Percentiles rank a stretch among this genome's conserved stretches.
Evolutionary conservation across 2,797 vertebrate genomes (phyloP).

Genomic region (Nyctibius grandis): DNA sequence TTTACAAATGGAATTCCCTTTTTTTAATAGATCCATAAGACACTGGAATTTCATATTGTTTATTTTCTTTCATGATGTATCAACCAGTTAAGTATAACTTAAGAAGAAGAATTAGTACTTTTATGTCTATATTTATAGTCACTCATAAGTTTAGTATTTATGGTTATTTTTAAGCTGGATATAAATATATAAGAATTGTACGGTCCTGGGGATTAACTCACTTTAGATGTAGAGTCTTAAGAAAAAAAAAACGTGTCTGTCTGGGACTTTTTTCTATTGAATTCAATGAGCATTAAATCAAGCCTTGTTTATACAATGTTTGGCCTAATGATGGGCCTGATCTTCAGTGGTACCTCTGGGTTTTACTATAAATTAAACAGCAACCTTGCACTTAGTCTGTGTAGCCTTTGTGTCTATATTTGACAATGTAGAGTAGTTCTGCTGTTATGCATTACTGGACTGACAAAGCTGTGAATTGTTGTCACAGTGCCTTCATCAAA

Average conservation of each 20-base stretch:
- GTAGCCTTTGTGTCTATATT: not conserved
- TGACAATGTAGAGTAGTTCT: not conserved
- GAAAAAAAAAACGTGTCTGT: not conserved
- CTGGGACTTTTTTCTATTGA: not conserved
- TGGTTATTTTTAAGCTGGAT: not conserved
- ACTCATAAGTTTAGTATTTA: not conserved
- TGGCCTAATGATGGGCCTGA: not conserved
- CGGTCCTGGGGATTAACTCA: not conserved
- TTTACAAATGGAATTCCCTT: not conserved
- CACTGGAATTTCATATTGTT: not conserved
- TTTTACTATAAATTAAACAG: not conserved
- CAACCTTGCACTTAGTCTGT: not conserved
- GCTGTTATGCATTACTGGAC: not conserved
- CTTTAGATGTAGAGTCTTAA: not conserved
- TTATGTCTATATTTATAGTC: not conserved
- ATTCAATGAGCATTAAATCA: not conserved
- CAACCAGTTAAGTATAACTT: not conserved
- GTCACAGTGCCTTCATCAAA: not conserved
- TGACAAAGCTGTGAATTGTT: not conserved
- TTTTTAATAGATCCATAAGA: not conserved
- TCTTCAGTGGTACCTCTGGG: not conserved
- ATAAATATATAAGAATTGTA: not conserved
- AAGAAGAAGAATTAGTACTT: not conserved
- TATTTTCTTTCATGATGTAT: not conserved
- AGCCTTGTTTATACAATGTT: conserved; percentile 1